Conservation (phyloP, 2,797 vertebrate species). For the Poecilia picta region DNA sequence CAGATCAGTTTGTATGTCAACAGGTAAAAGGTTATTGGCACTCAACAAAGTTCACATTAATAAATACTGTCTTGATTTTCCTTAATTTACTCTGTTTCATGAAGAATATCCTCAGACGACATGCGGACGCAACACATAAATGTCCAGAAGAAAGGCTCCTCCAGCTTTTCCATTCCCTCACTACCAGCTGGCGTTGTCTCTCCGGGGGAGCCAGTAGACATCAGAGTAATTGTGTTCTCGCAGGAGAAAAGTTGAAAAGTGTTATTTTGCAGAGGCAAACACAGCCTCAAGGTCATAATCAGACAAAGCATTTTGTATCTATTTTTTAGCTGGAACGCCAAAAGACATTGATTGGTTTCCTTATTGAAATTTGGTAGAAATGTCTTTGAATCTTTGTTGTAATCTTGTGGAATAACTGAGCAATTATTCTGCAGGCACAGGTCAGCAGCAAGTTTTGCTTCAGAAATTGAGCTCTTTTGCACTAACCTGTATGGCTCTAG, state of each 20-base stretch:
- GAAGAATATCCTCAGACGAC: slow-evolving; percentile 70
- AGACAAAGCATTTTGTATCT: not conserved
- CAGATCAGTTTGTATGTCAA: slow-evolving; percentile 89
- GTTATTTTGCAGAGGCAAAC: not conserved
- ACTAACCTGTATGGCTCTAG: not conserved
- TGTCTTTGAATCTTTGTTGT: not conserved
- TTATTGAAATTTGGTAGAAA: not conserved
- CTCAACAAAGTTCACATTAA: not conserved
- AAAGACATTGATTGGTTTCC: not conserved
- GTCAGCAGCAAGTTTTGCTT: not conserved
- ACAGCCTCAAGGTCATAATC: not conserved
- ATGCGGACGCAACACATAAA: slow-evolving; percentile 76
- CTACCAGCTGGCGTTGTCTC: slow-evolving; percentile 70
- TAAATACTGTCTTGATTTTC: not conserved
- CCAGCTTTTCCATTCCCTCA: slow-evolving; percentile 86
- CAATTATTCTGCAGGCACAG: not conserved
- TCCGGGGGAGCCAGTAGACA: slow-evolving; percentile 84
- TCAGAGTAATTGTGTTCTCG: slow-evolving; percentile 84
- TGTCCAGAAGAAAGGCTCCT: slow-evolving; percentile 72
- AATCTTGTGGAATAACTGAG: not conserved
- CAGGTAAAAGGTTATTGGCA: slow-evolving; percentile 79
- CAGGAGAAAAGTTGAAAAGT: not conserved
- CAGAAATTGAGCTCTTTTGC: not conserved
- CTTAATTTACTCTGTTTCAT: slow-evolving; percentile 15
- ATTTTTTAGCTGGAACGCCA: not conserved